A percentile compares a stretch with the other conserved stretches of the same genome.
Evolutionary conservation across 2,888 invertebrate species (phyloP).

Genomic region (Platycheirus albimanus): DNA sequence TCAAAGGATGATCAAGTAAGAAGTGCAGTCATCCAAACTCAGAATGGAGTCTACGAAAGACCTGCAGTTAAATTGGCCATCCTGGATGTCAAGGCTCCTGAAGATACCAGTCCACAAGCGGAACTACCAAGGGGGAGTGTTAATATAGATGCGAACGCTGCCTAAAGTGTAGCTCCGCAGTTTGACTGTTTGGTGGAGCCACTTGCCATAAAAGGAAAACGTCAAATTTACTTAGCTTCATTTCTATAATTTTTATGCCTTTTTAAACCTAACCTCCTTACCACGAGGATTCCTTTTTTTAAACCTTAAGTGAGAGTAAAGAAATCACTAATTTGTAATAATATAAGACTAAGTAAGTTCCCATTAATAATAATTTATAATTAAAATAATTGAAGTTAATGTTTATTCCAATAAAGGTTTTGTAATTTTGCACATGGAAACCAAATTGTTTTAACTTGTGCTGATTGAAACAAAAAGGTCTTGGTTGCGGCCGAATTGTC

Average conservation of each 20-base stretch:
- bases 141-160: not conserved
- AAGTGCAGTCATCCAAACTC: not conserved
- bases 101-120: not conserved
- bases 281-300: not conserved
- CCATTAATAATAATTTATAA: not conserved
- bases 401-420: not conserved
- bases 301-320: not conserved
- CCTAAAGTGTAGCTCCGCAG: not conserved
- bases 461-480: not conserved
- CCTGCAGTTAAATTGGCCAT: slow-evolving; percentile 1
- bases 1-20: not conserved
- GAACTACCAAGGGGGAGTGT: slow-evolving; percentile 19
- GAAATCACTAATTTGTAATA: not conserved
- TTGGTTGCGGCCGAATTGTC: not conserved
- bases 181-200: too few relatives aligned
- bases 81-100: not conserved
- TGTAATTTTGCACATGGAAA: not conserved
- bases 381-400: not conserved
- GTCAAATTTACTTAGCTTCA: not conserved
- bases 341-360: not conserved
- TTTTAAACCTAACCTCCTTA: too few relatives aligned
- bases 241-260: too few relatives aligned
- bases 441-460: not conserved
- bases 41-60: slow-evolving; percentile 1
- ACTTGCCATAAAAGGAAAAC: not conserved